A percentile compares a stretch with the other conserved stretches of the same genome.
phyloP scores from a whole-genome alignment of 2,888 invertebrate genomes.

The Sisyra terminalis region DNA sequence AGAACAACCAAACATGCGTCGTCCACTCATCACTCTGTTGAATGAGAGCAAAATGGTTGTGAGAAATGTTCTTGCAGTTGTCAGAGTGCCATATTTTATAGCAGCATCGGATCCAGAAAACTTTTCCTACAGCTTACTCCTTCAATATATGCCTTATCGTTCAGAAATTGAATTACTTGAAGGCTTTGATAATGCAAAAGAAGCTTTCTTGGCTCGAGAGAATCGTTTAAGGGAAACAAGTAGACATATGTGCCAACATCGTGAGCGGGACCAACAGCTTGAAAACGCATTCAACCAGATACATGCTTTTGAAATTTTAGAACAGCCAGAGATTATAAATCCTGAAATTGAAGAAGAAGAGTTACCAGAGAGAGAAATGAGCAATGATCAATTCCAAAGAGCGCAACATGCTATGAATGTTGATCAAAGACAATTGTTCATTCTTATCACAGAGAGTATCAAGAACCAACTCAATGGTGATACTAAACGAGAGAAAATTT shows the following conservation, averaged over 20 bases:
- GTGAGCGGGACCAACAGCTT: too few species aligned
- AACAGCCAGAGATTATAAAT: constrained; percentile 8
- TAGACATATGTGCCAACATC: too few species aligned
- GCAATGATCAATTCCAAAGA: constrained; percentile 12
- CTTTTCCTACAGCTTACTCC: constrained; percentile 18
- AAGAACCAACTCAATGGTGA: constrained; percentile 10
- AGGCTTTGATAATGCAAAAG: constrained; percentile 13
- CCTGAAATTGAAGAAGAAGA: constrained; percentile 11
- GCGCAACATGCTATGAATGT: constrained; percentile 11
- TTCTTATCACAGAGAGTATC: constrained; percentile 11
- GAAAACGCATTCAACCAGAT: constrained; percentile 13
- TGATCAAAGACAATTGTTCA: constrained; percentile 8
- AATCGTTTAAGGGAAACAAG: constrained; percentile 11
- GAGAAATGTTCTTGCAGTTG: constrained; percentile 11
- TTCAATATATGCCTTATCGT: constrained; percentile 16
- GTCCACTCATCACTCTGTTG: not conserved
- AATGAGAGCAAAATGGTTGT: constrained; percentile 11
- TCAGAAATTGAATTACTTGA: constrained; percentile 14
- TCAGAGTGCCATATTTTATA: constrained; percentile 15
- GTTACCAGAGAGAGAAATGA: constrained; percentile 10
- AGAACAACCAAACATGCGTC: constrained; percentile 1
- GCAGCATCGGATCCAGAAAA: constrained; percentile 16
- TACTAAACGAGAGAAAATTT: constrained; percentile 8
- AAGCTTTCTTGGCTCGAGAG: constrained; percentile 15
- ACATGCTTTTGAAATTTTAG: constrained; percentile 14